Conservation (phyloP, 2,797 vertebrate genomes). For the Lateolabrax maculatus region DNA sequence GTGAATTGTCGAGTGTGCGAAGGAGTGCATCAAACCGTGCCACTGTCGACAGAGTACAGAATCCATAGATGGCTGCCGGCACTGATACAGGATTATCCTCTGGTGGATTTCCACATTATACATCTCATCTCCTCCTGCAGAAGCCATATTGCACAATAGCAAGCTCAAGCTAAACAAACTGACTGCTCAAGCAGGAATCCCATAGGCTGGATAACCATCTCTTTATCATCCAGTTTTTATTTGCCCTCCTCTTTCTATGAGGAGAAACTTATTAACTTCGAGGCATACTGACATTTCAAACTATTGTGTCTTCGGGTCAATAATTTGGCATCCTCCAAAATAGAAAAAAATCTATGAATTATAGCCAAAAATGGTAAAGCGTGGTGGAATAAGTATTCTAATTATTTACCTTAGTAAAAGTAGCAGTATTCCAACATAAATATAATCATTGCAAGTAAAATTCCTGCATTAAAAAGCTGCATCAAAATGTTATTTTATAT, state of each 20-base stretch:
- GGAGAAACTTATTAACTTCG: conserved; percentile 18
- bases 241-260: neutral
- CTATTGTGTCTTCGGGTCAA: conserved; percentile 15
- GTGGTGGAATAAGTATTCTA: neutral
- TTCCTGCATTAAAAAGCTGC: neutral
- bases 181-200: conserved; percentile 42
- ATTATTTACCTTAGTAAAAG: neutral
- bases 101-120: conserved; percentile 70
- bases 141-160: conserved; percentile 44
- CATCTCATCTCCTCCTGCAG: conserved; percentile 67
- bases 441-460: neutral
- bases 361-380: neutral
- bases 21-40: conserved; percentile 47
- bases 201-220: conserved; percentile 40
- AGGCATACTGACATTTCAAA: neutral
- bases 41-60: conserved; percentile 34
- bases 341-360: conserved; percentile 20
- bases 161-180: conserved; percentile 54
- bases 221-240: conserved; percentile 23
- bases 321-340: neutral
- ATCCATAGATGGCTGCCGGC: conserved; percentile 56
- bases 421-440: neutral
- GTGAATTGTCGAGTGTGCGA: conserved; percentile 32
- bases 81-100: conserved; percentile 73
- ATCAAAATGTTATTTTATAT: too few relatives aligned